phyloP scores from a whole-genome alignment of 2,113 vertebrate genomes.

The Gallinago jamesoni region DNA sequence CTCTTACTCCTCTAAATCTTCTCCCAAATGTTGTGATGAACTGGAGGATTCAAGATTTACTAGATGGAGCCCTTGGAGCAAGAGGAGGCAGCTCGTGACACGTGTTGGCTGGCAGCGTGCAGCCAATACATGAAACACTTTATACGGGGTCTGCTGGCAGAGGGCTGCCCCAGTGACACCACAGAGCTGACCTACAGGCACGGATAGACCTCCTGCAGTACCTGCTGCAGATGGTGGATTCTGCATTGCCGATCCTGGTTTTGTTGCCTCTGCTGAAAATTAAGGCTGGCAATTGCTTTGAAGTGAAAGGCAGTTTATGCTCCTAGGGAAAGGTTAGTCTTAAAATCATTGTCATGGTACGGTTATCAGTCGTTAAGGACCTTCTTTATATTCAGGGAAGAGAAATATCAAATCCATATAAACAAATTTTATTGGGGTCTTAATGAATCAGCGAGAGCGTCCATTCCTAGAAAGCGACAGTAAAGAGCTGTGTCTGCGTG shows the following conservation, averaged over 20 bases:
- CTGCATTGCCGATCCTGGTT: not conserved
- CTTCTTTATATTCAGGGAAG: constrained; percentile 53
- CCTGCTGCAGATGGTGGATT: fast-evolving
- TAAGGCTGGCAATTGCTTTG: constrained; percentile 1
- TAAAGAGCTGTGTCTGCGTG: not conserved
- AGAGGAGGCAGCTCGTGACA: not conserved
- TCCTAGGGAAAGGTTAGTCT: constrained; percentile 51
- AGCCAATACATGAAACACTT: not conserved
- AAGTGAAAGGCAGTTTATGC: constrained; percentile 36
- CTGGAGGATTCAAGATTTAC: constrained; percentile 32
- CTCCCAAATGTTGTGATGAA: constrained; percentile 26
- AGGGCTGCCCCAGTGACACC: not conserved
- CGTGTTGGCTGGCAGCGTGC: not conserved
- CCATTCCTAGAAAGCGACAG: not conserved
- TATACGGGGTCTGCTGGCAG: not conserved
- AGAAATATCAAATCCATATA: constrained; percentile 69
- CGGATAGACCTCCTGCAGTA: not conserved
- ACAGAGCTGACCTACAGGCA: not conserved
- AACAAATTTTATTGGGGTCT: constrained; percentile 60
- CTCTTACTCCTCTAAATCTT: constrained; percentile 44
- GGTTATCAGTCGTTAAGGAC: constrained; percentile 27
- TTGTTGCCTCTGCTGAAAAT: not conserved
- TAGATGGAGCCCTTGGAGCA: not conserved
- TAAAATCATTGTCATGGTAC: not conserved
- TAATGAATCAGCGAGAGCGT: constrained; percentile 28